Evolutionary conservation across 2,113 vertebrate genomes (phyloP).

Genomic region (Antechinus flavipes): DNA sequence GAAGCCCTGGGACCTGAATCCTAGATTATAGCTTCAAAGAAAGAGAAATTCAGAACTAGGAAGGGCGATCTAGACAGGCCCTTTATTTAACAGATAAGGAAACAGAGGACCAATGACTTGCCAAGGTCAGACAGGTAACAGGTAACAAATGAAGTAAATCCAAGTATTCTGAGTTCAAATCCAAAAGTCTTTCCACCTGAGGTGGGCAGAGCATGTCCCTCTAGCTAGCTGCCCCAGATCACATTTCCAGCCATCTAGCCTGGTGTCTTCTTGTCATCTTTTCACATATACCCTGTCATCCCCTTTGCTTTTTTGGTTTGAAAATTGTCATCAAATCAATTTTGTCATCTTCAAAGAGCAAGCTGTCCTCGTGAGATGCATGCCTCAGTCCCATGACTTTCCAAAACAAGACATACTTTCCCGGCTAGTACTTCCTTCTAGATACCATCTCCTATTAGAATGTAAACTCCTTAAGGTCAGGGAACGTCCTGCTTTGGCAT

Average conservation of each 20-base stretch:
- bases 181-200: background rate
- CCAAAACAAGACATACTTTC: background rate
- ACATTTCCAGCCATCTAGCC: rapidly evolving
- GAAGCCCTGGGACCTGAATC: background rate
- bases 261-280: background rate
- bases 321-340: background rate
- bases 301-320: background rate
- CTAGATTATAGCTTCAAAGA: background rate
- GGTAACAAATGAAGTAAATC: background rate
- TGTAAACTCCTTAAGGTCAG: background rate
- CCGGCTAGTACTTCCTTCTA: too few species aligned
- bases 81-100: background rate
- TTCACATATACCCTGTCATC: background rate
- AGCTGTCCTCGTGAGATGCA: background rate
- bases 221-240: background rate
- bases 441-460: background rate
- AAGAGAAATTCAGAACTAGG: background rate
- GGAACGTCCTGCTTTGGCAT: background rate
- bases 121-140: background rate
- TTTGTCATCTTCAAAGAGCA: background rate
- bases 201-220: background rate
- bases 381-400: background rate
- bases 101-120: background rate
- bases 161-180: background rate
- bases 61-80: background rate